These are phyloP conservation scores for Lepidurus couesii DNA, from an alignment of 1,140 invertebrate genomes.

Conservation along the genomic window DNA sequence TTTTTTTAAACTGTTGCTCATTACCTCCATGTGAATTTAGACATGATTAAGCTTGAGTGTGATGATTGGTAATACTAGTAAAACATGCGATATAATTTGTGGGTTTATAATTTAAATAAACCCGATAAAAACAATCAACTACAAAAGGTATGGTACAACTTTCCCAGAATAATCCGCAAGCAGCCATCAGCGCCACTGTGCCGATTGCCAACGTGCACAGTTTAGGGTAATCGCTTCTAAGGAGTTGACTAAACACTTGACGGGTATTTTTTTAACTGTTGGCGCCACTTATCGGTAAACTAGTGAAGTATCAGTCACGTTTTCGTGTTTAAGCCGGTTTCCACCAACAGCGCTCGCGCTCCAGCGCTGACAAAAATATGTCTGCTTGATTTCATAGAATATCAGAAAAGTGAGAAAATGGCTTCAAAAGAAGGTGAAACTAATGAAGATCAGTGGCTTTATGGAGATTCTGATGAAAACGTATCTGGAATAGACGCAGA, in stretches of 20 bases:
- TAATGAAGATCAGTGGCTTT: slow-evolving; percentile 19
- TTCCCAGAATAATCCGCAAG: background rate
- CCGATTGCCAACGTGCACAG: slow-evolving; percentile 17
- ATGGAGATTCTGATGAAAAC: background rate
- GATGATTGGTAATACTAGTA: background rate
- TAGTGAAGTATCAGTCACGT: no score
- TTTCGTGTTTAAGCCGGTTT: no score
- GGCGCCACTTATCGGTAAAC: no score
- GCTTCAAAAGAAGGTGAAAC: background rate
- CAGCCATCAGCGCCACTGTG: slow-evolving; percentile 12
- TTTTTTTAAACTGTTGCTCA: background rate
- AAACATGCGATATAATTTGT: background rate
- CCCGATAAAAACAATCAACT: background rate
- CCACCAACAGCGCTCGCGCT: no score
- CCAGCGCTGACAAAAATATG: no score
- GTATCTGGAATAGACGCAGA: background rate
- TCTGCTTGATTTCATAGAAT: no score
- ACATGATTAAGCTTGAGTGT: background rate
- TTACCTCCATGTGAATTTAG: slow-evolving; percentile 15
- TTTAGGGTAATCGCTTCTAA: background rate
- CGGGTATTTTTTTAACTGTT: no score
- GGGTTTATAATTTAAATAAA: background rate
- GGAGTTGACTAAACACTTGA: background rate
- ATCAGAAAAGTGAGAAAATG: background rate
- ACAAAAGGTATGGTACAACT: background rate